phyloP scores from a whole-genome alignment of 2,797 vertebrate species.

The Crypturellus tataupa region DNA sequence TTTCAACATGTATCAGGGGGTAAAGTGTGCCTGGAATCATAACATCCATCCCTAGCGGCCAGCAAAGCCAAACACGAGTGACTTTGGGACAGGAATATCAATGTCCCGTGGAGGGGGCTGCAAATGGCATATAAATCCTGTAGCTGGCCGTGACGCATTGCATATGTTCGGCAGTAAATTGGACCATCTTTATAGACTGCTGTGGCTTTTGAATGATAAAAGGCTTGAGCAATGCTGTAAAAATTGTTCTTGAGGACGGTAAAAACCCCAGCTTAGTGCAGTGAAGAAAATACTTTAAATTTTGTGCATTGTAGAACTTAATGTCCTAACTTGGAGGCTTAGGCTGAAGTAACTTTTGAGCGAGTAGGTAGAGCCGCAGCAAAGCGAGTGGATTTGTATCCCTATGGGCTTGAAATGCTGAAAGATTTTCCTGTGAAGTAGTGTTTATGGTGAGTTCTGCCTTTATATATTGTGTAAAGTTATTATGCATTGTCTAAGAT shows the following conservation, averaged over 20 bases:
- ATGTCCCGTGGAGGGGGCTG: neutral
- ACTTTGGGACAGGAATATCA: neutral
- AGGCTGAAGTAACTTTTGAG: neutral
- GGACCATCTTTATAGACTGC: neutral
- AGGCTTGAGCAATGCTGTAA: neutral
- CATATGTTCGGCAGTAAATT: neutral
- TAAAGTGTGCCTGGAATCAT: neutral
- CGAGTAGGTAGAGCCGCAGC: neutral
- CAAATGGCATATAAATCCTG: neutral
- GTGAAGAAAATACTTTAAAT: neutral
- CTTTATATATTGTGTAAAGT: neutral
- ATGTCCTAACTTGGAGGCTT: neutral
- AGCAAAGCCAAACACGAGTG: neutral
- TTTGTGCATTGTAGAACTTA: neutral
- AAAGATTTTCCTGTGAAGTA: neutral
- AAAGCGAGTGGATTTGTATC: neutral
- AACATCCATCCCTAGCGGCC: neutral
- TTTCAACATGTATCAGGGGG: neutral
- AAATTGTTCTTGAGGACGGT: neutral
- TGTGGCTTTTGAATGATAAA: neutral
- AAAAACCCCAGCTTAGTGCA: neutral
- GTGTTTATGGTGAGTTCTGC: neutral
- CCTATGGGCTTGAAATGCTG: neutral
- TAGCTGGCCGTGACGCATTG: neutral
- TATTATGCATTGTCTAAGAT: neutral